Evolutionary conservation across 2,797 vertebrate species (phyloP).

Genomic region (Geotrypetes seraphini): DNA sequence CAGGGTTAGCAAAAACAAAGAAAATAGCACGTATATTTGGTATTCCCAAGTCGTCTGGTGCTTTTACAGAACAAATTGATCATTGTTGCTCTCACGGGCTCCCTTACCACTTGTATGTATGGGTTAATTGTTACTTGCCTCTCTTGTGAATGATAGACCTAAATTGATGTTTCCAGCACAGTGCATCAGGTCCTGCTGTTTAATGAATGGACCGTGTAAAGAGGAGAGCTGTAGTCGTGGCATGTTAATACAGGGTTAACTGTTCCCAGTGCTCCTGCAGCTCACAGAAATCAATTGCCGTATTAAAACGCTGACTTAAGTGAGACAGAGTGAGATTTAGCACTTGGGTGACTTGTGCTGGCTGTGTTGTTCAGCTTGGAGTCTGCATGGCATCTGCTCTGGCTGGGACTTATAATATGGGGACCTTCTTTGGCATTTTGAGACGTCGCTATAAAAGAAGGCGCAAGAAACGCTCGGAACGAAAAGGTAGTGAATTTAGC

Average conservation of each 20-base stretch:
- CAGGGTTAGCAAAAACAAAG: too few species aligned
- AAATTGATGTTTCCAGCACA: background rate
- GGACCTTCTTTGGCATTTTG: conserved; percentile 48
- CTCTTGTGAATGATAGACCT: background rate
- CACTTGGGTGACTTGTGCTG: background rate
- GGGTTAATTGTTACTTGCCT: conserved; percentile 24
- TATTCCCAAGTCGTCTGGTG: too few species aligned
- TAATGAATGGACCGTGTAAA: background rate
- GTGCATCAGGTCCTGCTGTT: background rate
- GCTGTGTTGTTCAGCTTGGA: background rate
- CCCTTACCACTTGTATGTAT: too few species aligned
- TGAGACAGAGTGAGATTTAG: conserved; percentile 25
- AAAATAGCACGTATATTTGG: too few species aligned
- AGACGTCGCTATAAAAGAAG: conserved; percentile 58
- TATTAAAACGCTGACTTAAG: background rate
- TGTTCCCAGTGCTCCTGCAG: background rate
- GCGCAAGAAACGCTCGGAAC: conserved; percentile 64
- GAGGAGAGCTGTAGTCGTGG: background rate
- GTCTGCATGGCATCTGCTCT: conserved; percentile 47
- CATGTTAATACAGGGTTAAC: background rate
- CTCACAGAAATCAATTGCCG: background rate
- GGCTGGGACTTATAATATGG: conserved; percentile 29
- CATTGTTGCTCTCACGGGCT: too few species aligned
- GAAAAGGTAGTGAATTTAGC: conserved; percentile 59
- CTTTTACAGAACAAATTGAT: too few species aligned